Percentiles rank a stretch among this genome's conserved stretches.
Evolutionary conservation across 2,797 vertebrate species (phyloP).

Genomic region (Rousettus madagascariensis): DNA sequence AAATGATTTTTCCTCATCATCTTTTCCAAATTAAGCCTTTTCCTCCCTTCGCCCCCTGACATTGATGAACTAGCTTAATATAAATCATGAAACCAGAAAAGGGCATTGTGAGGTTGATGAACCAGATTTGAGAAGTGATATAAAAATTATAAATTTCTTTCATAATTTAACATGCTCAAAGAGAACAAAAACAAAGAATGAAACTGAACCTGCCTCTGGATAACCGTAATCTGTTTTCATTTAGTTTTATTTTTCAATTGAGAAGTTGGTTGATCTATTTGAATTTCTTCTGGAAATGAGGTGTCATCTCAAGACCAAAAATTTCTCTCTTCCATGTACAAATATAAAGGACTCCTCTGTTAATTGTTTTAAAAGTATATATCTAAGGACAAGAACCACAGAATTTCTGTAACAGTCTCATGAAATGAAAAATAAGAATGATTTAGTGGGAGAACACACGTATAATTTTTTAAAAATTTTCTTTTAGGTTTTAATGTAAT

Average conservation of each 20-base stretch:
- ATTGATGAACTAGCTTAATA: neutral
- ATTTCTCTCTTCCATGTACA: neutral
- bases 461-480: neutral
- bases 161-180: neutral
- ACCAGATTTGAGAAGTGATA: neutral
- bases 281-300: constrained; percentile 28
- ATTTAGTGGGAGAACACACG: neutral
- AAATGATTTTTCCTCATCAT: neutral
- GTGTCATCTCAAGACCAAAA: neutral
- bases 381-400: neutral
- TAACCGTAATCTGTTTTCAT: neutral
- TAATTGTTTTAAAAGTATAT: neutral
- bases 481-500: neutral
- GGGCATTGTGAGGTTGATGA: neutral
- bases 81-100: constrained; percentile 45
- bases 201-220: neutral
- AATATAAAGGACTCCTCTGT: neutral
- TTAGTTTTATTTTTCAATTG: neutral
- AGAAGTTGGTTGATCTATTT: neutral
- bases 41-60: neutral
- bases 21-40: neutral
- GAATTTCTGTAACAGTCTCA: neutral
- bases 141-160: neutral
- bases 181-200: neutral
- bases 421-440: constrained; percentile 7